Evolutionary conservation across 2,797 vertebrate genomes (phyloP).

Genomic region (Coreius guichenoti): DNA sequence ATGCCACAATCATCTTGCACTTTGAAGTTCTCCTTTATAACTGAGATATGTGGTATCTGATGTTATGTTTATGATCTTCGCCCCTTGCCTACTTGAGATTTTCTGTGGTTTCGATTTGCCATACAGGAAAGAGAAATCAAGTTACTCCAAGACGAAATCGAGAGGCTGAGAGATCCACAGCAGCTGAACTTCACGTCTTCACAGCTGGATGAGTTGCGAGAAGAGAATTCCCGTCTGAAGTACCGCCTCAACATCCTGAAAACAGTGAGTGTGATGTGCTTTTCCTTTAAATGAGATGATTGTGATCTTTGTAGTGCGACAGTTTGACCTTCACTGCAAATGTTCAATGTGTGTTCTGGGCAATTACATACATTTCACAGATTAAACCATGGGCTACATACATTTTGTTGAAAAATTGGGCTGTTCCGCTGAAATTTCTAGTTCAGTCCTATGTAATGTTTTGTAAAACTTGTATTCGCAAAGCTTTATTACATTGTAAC

Average conservation of each 20-base stretch:
- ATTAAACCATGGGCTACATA: background rate
- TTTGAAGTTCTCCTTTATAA: background rate
- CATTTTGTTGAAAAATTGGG: background rate
- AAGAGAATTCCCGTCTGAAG: constrained; percentile 90
- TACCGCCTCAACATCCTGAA: constrained; percentile 90
- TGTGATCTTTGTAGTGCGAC: background rate
- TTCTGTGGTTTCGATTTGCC: background rate
- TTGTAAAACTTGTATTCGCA: background rate
- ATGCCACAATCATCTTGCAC: background rate
- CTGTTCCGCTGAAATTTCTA: background rate
- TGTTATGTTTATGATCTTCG: background rate
- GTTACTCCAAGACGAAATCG: constrained; percentile 85
- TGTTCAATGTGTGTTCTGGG: background rate
- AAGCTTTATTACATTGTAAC: background rate
- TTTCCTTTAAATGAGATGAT: background rate
- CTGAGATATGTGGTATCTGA: background rate
- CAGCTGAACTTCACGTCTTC: constrained; percentile 70
- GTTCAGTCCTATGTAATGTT: background rate
- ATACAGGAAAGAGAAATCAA: constrained; percentile 89
- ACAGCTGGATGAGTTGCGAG: constrained; percentile 80
- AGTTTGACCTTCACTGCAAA: background rate
- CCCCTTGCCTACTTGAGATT: background rate
- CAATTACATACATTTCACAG: background rate
- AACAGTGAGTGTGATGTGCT: constrained; percentile 74
- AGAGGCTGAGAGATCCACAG: constrained; percentile 82